Conservation (phyloP, 2,888 invertebrate species). For the Atethmia centrago region DNA sequence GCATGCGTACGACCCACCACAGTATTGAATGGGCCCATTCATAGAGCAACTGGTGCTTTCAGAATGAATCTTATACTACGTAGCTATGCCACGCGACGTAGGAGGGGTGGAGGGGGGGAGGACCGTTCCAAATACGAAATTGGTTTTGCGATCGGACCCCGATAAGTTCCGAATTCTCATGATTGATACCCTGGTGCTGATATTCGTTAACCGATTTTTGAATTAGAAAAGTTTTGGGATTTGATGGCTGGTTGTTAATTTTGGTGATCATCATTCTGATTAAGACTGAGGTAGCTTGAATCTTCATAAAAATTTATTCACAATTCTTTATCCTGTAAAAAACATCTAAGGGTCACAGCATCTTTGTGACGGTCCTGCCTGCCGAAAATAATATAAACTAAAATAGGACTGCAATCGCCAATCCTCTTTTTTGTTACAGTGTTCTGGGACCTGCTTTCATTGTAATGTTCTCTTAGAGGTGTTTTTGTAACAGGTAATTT, state of each 20-base stretch:
- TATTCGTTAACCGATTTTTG: constrained; percentile 62
- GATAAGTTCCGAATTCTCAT: constrained; percentile 54
- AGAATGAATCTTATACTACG: constrained; percentile 78
- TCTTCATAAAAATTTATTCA: background rate
- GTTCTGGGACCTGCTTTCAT: background rate
- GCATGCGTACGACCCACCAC: constrained; percentile 74
- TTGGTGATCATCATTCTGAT: constrained; percentile 9
- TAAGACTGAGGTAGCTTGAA: background rate
- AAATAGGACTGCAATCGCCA: background rate
- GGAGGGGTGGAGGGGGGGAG: constrained; percentile 54
- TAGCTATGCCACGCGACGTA: constrained; percentile 64
- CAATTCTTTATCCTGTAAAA: background rate
- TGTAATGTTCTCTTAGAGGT: background rate
- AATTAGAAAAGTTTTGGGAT: constrained; percentile 57
- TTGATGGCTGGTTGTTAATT: background rate
- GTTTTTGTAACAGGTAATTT: background rate
- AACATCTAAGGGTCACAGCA: too few relatives aligned
- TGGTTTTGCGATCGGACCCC: constrained; percentile 58
- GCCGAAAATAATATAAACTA: background rate
- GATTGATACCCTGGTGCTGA: constrained; percentile 51
- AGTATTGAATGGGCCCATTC: constrained; percentile 86
- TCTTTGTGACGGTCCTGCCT: background rate
- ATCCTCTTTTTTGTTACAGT: background rate
- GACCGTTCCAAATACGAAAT: constrained; percentile 57
- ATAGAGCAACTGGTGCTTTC: constrained; percentile 84